Evolutionary conservation across 1,140 invertebrate species (phyloP).

Genomic region (Drosophila pectinifera): DNA sequence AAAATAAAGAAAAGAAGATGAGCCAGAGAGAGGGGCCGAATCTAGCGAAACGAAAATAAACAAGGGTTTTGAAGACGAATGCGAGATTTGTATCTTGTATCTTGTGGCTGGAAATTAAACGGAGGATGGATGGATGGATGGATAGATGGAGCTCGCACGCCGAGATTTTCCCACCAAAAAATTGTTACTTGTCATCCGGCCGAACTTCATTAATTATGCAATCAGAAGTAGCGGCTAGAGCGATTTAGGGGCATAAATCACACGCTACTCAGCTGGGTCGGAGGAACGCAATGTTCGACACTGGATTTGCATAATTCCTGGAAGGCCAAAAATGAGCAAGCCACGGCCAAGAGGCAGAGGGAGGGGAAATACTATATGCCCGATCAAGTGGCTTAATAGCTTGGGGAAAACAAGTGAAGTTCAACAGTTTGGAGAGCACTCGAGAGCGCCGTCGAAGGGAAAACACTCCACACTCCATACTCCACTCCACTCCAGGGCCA

Average conservation of each 20-base stretch:
- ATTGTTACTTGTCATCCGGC: constrained; percentile 59
- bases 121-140: constrained; percentile 9
- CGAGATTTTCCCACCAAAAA: constrained; percentile 61
- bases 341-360: constrained; percentile 22
- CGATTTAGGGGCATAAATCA: constrained; percentile 82
- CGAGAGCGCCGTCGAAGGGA: constrained; percentile 71
- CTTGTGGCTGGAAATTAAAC: constrained; percentile 25
- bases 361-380: constrained; percentile 11
- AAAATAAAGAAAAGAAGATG: not conserved
- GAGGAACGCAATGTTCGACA: constrained; percentile 33
- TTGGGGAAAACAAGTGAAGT: constrained; percentile 82
- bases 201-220: constrained; percentile 78
- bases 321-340: constrained; percentile 60
- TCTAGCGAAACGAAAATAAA: constrained; percentile 59
- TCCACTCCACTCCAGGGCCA: constrained; percentile 50
- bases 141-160: constrained; percentile 7
- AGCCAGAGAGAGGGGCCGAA: not conserved
- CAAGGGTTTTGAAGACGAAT: constrained; percentile 38
- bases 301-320: constrained; percentile 81
- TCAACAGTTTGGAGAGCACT: constrained; percentile 83
- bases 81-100: too few species aligned
- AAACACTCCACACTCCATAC: constrained; percentile 69
- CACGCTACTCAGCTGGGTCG: constrained; percentile 59
- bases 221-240: constrained; percentile 82
- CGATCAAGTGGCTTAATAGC: constrained; percentile 80